Evolutionary conservation across 2,888 invertebrate genomes (phyloP), one percentile per base, ranked within the genome.

Genomic region (Coelinius sp.): DNA sequence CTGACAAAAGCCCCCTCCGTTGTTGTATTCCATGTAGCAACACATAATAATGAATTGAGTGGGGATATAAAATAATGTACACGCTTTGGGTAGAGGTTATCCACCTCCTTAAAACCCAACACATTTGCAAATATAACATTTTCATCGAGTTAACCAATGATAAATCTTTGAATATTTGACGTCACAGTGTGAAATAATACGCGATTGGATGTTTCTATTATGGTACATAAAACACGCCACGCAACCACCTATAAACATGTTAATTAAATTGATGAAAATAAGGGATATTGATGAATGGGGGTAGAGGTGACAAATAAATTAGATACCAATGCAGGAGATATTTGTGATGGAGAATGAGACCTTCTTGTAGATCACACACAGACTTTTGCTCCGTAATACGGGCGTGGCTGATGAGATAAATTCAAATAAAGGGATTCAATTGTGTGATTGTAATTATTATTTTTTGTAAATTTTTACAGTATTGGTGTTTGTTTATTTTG

Each of bases 181-280:
- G 86, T 87, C 85, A 85, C 80, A 75, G 72, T 75, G 74, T 74
- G 77, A 75, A 79, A 77, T 77, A 77, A 80, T 78, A 78, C 76
- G 80, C 79, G 82, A 87, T 87, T 87, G 87, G 87, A 76, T 80
- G 79, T 79, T 77, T 81, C 83, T 84, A 85, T 86, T 85, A 86
- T 83, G 84, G 84, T 83, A 85, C 84, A 83, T 82, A 81, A 84
- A 86, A 87, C 85, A 85, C 86, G 86, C 86, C 87, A 87, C 87
- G 87, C 87, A 87, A 84, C 85, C 85, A 85, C 83, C 83, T 83
- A 83, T 83, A 84, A 84, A 82, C 82, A 84, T 82, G 83, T 84
- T 84, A 84, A 85, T 85, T 85, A 84, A 85, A 84, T 83, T 82
- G 79, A 77, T 81, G 79, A 81, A 79, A 80, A 41, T 14, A 22